Evolutionary conservation across 2,113 vertebrate genomes (phyloP), one percentile per base, ranked within the genome.

Genomic region (Procavia capensis): DNA sequence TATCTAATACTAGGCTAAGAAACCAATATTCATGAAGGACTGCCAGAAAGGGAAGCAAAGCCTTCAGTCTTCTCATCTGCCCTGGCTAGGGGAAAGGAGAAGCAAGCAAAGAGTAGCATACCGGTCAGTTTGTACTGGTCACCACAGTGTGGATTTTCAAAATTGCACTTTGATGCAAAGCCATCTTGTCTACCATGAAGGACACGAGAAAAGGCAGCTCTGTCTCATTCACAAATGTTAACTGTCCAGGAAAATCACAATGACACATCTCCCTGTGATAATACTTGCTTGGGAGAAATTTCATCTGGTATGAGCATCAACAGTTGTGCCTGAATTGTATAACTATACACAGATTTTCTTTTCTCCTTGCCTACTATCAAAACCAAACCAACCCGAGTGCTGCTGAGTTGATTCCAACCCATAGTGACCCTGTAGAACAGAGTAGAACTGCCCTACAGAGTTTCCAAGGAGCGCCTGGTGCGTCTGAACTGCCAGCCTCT

Each of bases 71-170:
- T 91, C 66, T 61, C 4, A 14, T 19, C 41, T 36, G 17, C 34
- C n/a, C 29, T 10, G 24, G 9, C 43, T 34, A 2, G 3, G 34
- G 2, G 1, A 24, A 54, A 88, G 36, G 14, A 87, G 19, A 11
- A n/a, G 34, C n/a, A n/a, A n/a, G n/a, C 3, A 81, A 2, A 59
- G n/a, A 72, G 34, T 20, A 19, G 3, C 47, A 9, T 34, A 47
- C 36, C 0, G 3, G 6, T 0, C 6, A 31, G 9, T 2, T 4
- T 11, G 16, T 2, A 2, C 34, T 45, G 90, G 54, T 43, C 59
- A 47, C 14, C 45, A 45, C 54, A 19, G 31, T 66, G 64, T 1
- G 22, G 47, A 17, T 34, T 83, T 63, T 92, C 89, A 45, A 57
- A 76, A 76, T 7, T 39, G 5, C 0, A 0, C 68, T 36, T 54